Evolutionary conservation across 2,797 vertebrate genomes (phyloP).

Genomic region (Schizopygopsis malacanthus): DNA sequence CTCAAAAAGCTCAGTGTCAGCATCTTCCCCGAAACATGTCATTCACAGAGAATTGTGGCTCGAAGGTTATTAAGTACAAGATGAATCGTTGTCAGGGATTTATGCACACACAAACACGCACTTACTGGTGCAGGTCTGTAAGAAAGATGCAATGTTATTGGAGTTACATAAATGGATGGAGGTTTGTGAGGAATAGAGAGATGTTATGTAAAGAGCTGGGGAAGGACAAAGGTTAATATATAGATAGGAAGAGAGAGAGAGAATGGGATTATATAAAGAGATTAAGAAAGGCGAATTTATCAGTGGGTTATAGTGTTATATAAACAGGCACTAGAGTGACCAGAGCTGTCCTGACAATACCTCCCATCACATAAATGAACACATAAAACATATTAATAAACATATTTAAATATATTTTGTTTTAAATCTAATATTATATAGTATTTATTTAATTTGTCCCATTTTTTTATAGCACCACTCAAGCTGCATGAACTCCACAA

Average conservation of each 20-base stretch:
- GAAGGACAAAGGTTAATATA: constrained; percentile 81
- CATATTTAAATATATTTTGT: no score
- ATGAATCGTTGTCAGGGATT: constrained; percentile 50
- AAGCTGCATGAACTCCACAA: neutral
- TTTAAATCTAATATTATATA: no score
- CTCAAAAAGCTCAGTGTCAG: constrained; percentile 54
- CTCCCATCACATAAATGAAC: constrained; percentile 6
- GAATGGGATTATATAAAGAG: constrained; percentile 79
- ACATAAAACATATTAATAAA: neutral
- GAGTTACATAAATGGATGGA: constrained; percentile 77
- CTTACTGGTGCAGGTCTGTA: constrained; percentile 3
- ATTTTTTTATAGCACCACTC: neutral
- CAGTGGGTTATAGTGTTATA: constrained; percentile 73
- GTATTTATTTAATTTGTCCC: neutral
- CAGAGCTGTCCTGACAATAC: constrained; percentile 35
- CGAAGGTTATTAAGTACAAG: constrained; percentile 17
- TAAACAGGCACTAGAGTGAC: constrained; percentile 66
- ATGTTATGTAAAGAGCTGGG: constrained; percentile 79
- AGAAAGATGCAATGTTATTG: constrained; percentile 65
- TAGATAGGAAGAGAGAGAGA: constrained; percentile 65
- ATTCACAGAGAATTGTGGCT: constrained; percentile 48
- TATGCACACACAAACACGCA: neutral
- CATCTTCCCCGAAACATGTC: constrained; percentile 49
- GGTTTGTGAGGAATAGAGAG: constrained; percentile 70
- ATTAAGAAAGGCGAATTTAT: constrained; percentile 76